Conservation (phyloP, 2,888 invertebrate species). For the Leptogaster cylindrica region DNA sequence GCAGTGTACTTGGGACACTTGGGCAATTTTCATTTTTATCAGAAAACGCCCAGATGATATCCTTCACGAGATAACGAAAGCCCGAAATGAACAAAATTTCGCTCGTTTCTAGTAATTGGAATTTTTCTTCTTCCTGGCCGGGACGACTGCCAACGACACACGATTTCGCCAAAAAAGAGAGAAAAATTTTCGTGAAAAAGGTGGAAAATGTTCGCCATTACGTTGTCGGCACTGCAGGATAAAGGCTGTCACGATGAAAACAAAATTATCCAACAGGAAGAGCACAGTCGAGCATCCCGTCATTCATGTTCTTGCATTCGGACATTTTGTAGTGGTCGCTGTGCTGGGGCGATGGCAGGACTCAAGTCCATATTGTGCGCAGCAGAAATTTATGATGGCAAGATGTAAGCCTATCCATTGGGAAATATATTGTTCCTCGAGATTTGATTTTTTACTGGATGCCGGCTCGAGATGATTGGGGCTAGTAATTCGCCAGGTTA, state of each 20-base stretch:
- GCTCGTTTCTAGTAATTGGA: slow-evolving; percentile 40
- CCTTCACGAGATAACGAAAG: slow-evolving; percentile 32
- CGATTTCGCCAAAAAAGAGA: slow-evolving; percentile 12
- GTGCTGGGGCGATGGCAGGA: not conserved
- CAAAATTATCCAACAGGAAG: not conserved
- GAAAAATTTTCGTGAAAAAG: slow-evolving; percentile 8
- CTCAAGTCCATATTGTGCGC: slow-evolving; percentile 15
- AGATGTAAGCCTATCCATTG: slow-evolving; percentile 12
- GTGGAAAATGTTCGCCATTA: slow-evolving; percentile 16
- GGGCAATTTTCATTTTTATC: slow-evolving; percentile 30
- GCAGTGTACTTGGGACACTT: not conserved
- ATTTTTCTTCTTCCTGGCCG: slow-evolving; percentile 15
- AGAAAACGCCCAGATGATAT: slow-evolving; percentile 28
- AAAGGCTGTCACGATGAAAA: slow-evolving; percentile 5
- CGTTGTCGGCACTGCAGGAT: not conserved
- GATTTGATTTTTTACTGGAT: too few relatives aligned
- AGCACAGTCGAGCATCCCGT: not conserved
- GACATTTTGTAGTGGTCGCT: slow-evolving; percentile 8
- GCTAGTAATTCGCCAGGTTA: too few relatives aligned
- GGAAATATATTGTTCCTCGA: too few relatives aligned
- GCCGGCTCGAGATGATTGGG: too few relatives aligned
- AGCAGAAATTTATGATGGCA: slow-evolving; percentile 23
- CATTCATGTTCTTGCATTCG: slow-evolving; percentile 15
- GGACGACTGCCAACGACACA: not conserved
- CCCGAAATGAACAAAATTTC: slow-evolving; percentile 18